Percentiles rank a stretch among this genome's conserved stretches.
phyloP scores from a whole-genome alignment of 2,888 invertebrate species.

The Yponomeuta evonymella region DNA sequence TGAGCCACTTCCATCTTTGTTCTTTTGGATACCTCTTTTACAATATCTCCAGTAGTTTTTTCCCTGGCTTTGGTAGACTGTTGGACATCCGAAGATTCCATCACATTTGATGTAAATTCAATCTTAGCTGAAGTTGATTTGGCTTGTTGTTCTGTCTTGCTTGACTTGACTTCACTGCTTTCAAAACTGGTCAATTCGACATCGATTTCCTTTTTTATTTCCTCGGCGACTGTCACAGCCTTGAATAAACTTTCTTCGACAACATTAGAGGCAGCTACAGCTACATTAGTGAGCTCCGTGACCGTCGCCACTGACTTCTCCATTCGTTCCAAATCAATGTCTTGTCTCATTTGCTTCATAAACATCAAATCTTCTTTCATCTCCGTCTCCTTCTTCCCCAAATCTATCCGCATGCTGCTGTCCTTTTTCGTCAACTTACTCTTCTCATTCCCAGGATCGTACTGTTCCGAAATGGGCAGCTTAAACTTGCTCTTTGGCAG shows the following conservation, averaged over 20 bases:
- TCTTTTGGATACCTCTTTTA: neutral
- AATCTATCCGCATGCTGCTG: constrained; percentile 20
- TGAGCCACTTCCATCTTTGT: constrained; percentile 19
- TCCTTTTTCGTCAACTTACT: constrained; percentile 24
- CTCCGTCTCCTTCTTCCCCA: constrained; percentile 24
- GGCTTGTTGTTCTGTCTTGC: too few species aligned
- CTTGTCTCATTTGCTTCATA: constrained; percentile 34
- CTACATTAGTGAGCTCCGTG: constrained; percentile 22
- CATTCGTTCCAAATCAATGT: constrained; percentile 8
- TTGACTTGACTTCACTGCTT: neutral
- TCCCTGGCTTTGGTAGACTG: constrained; percentile 26
- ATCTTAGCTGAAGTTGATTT: neutral
- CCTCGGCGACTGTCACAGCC: constrained; percentile 49
- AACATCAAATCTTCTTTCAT: constrained; percentile 24
- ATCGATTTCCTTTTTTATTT: constrained; percentile 52
- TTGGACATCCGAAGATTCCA: constrained; percentile 19
- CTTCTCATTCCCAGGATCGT: constrained; percentile 43
- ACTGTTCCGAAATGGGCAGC: constrained; percentile 55
- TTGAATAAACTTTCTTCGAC: constrained; percentile 55
- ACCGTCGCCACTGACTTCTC: constrained; percentile 1
- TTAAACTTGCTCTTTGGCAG: constrained; percentile 46
- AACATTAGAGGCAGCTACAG: constrained; percentile 47
- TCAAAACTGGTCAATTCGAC: constrained; percentile 28
- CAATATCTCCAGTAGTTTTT: constrained; percentile 27
- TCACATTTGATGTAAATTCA: neutral